These are phyloP conservation scores for Ambastaia sidthimunki DNA, from an alignment of 2,797 vertebrate genomes.

Conservation along the genomic window DNA sequence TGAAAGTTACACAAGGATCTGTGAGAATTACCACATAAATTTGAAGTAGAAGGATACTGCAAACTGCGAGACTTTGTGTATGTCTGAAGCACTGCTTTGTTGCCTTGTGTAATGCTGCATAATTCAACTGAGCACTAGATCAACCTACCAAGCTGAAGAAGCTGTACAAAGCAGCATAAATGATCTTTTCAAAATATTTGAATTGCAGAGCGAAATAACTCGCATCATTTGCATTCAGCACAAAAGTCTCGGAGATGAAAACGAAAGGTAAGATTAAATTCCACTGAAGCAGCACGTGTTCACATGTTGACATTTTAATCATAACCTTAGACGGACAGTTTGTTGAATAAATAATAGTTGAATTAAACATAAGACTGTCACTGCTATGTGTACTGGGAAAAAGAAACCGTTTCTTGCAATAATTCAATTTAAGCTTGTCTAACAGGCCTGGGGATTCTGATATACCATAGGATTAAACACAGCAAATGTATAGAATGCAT, in stretches of 20 bases:
- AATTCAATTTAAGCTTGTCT: not conserved
- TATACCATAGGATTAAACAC: too few species aligned
- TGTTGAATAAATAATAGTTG: constrained; percentile 16
- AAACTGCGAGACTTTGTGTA: not conserved
- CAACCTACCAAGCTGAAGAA: not conserved
- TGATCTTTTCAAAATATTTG: not conserved
- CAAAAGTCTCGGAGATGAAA: not conserved
- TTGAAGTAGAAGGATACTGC: not conserved
- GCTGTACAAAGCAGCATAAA: constrained; percentile 3
- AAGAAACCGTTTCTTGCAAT: not conserved
- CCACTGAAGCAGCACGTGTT: constrained; percentile 20
- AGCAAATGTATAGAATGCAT: not conserved
- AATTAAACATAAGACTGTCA: constrained; percentile 3
- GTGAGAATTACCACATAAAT: not conserved
- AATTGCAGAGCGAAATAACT: not conserved
- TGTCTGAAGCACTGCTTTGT: not conserved
- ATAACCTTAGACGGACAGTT: constrained; percentile 11
- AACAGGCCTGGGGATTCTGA: too few species aligned
- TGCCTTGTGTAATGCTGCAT: not conserved
- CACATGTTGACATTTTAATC: constrained; percentile 18
- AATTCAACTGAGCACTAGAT: not conserved
- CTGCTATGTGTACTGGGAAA: not conserved
- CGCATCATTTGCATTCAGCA: not conserved
- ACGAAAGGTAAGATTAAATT: constrained; percentile 7
- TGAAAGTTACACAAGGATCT: not conserved